Evolutionary conservation across 2,888 invertebrate species (phyloP).

Genomic region (Argyresthia albistria): DNA sequence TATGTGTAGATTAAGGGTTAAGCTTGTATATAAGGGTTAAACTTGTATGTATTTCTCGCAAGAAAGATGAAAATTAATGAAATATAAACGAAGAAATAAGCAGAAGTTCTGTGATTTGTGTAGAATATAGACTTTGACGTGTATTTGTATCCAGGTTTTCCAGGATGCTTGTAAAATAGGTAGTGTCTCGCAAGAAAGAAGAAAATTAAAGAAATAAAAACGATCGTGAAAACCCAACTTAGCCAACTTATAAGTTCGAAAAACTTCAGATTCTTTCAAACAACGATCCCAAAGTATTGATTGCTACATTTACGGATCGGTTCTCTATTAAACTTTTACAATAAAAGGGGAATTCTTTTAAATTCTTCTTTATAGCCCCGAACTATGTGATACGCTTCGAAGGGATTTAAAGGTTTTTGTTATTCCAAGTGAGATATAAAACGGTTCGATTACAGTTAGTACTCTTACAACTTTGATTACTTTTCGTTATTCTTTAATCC

Average conservation of each 20-base stretch:
- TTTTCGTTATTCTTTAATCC: too few relatives aligned
- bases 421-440: too few relatives aligned
- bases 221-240: background rate
- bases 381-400: background rate
- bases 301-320: slow-evolving; percentile 42
- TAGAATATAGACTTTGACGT: too few relatives aligned
- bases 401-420: too few relatives aligned
- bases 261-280: slow-evolving; percentile 19
- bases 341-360: slow-evolving; percentile 28
- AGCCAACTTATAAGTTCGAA: slow-evolving; percentile 3
- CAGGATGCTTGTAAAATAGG: background rate
- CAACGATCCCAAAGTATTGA: slow-evolving; percentile 41
- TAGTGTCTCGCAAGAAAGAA: background rate
- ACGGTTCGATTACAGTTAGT: too few relatives aligned
- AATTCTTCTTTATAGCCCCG: slow-evolving; percentile 2
- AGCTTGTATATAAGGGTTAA: background rate
- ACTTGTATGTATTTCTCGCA: too few relatives aligned
- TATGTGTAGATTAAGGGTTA: background rate
- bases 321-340: slow-evolving; percentile 52
- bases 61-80: too few relatives aligned
- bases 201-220: background rate
- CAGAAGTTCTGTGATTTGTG: too few relatives aligned
- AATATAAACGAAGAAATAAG: too few relatives aligned
- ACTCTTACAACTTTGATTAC: too few relatives aligned
- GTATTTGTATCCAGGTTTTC: background rate